Percentiles rank a stretch among this genome's conserved stretches.
Evolutionary conservation across 2,888 invertebrate genomes (phyloP).

Genomic region (Torymus tubicola): DNA sequence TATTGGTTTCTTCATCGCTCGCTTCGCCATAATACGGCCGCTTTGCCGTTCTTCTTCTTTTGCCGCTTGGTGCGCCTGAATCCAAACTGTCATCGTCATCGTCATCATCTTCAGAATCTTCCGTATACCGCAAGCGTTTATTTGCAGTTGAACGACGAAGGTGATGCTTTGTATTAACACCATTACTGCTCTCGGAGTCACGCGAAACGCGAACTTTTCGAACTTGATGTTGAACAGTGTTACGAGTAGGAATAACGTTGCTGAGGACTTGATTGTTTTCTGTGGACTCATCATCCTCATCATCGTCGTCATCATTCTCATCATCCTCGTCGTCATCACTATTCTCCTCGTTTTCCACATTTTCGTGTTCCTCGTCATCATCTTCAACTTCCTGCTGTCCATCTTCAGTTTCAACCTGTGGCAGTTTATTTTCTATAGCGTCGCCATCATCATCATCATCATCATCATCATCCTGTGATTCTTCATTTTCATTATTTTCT

Average conservation of each 20-base stretch:
- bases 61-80: constrained; percentile 60
- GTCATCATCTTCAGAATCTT: constrained; percentile 65
- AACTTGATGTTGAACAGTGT: neutral
- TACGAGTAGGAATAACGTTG: neutral
- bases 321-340: constrained; percentile 65
- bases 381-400: neutral
- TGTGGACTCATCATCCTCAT: constrained; percentile 58
- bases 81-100: constrained; percentile 60
- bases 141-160: constrained; percentile 47
- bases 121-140: constrained; percentile 73
- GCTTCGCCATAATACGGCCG: constrained; percentile 74
- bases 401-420: neutral
- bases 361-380: constrained; percentile 60
- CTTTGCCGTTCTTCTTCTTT: constrained; percentile 69
- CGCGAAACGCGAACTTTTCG: constrained; percentile 45
- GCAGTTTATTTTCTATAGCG: constrained; percentile 38
- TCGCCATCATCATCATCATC: constrained; percentile 59
- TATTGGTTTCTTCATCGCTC: constrained; percentile 67
- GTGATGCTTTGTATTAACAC: constrained; percentile 21
- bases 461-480: constrained; percentile 57
- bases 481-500: neutral
- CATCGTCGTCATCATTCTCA: constrained; percentile 48
- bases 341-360: constrained; percentile 67
- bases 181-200: constrained; percentile 46
- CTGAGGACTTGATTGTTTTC: constrained; percentile 47